phyloP scores from a whole-genome alignment of 2,888 invertebrate genomes.

The Athrips mouffetella region DNA sequence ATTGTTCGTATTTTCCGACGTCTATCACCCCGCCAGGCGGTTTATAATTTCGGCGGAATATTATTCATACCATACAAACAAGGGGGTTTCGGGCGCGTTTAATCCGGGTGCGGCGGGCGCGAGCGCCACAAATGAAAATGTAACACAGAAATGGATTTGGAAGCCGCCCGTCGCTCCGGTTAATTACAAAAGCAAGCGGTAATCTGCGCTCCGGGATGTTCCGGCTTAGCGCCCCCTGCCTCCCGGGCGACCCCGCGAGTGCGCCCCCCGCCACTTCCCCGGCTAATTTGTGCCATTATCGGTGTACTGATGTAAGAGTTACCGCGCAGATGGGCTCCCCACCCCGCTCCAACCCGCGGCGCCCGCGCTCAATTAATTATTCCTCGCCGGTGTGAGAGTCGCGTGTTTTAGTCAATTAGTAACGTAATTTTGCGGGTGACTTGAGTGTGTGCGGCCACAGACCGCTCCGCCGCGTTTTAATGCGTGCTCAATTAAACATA shows the following conservation, averaged over 20 bases:
- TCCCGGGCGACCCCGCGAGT: conserved; percentile 29
- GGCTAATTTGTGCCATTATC: conserved; percentile 79
- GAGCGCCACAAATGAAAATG: conserved; percentile 77
- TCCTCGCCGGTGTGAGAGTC: conserved; percentile 76
- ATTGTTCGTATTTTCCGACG: conserved; percentile 30
- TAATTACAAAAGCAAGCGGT: conserved; percentile 80
- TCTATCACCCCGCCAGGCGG: conserved; percentile 31
- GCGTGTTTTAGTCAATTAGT: conserved; percentile 79
- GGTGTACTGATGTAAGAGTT: conserved; percentile 79
- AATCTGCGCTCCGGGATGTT: conserved; percentile 79
- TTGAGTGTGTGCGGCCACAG: conserved; percentile 70
- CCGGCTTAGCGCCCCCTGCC: conserved; percentile 72
- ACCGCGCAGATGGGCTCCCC: conserved; percentile 71
- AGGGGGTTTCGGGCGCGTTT: conserved; percentile 32
- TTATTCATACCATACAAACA: conserved; percentile 47
- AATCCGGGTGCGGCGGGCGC: conserved; percentile 58
- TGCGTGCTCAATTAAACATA: conserved; percentile 38
- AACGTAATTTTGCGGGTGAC: conserved; percentile 78
- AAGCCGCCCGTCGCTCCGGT: conserved; percentile 78
- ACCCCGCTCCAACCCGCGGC: conserved; percentile 42
- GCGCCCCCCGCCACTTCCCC: conserved; percentile 67
- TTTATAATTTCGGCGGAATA: conserved; percentile 35
- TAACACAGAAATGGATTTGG: conserved; percentile 79
- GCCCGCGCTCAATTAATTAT: conserved; percentile 76
- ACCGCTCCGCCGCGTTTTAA: conserved; percentile 54